Base-by-base conservation (phyloP, 2,888 invertebrate species). In the Sinohyriopsis cumingii region DNA sequence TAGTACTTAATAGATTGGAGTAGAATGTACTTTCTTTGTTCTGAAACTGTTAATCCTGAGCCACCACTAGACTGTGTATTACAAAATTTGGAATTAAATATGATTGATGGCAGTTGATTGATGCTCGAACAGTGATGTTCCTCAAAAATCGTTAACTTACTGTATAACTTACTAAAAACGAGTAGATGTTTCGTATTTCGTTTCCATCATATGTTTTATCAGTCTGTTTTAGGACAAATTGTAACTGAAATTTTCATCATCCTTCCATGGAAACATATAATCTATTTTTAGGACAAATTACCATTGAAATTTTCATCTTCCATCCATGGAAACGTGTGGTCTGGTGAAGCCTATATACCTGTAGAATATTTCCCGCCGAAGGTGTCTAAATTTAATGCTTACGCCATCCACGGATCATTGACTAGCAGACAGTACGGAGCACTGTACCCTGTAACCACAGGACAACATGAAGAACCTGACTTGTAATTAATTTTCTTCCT, bases 351-450 rank as follows among this genome's bases (percentile, higher is more conserved):
- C 2, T 82, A 84, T 55, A 89, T 92, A 63, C 92, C 92, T 1
- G 73, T 86, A 7, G 85, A 87, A 1, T 92, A 91, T 80, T 89
- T 92, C 62, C 92, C 92, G 20, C 87, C 87, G 15, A 79, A 82
- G 62, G 89, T 92, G 7, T 84, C 87, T 55, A 90, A 88, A 72
- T 91, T 92, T 82, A 92, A 92, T 80, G 91, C 92, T 6, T 92
- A 91, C 79, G 91, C 91, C 59, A 91, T 92, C 57, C 91, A 92
- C 75, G 92, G 92, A 1, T 83, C 85, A 18, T 91, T 85, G 3
- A 82, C 82, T 3, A 82, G 86, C 7, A 81, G 92, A 18, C 81
- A 83, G 45, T 92, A 92, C 79, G 90, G 91, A 78, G 86, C 91
- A 0, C 84, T 92, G 20, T 90, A 87, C 79, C 91, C 92, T 9